Evolutionary conservation across 1,140 invertebrate species (phyloP).

Genomic region (Lordiphosa collinella): DNA sequence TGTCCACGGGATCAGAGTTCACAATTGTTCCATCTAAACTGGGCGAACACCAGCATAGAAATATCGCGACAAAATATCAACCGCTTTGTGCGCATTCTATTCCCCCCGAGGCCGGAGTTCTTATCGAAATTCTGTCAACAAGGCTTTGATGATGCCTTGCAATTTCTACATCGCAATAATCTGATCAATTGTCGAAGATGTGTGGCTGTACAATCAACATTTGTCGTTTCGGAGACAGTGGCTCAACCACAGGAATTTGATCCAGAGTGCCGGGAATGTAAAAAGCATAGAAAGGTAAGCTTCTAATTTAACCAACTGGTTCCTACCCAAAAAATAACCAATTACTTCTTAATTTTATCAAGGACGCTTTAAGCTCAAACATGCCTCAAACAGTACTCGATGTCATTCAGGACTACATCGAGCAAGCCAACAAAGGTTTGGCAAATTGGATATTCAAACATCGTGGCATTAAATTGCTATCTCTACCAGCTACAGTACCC

Average conservation of each 20-base stretch:
- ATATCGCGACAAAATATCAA: constrained; percentile 95
- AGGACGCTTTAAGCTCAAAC: constrained; percentile 92
- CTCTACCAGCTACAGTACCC: constrained; percentile 91
- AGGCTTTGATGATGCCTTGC: constrained; percentile 97
- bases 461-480: constrained; percentile 88
- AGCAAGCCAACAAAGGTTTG: constrained; percentile 93
- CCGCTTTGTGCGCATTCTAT: constrained; percentile 93
- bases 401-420: constrained; percentile 94
- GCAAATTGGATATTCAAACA: constrained; percentile 94
- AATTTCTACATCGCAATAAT: constrained; percentile 95
- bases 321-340: neutral
- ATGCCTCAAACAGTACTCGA: constrained; percentile 91
- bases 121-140: constrained; percentile 97
- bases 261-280: constrained; percentile 90
- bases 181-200: constrained; percentile 92
- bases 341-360: constrained; percentile 5
- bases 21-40: constrained; percentile 92
- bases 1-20: constrained; percentile 95
- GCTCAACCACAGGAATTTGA: constrained; percentile 87
- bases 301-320: neutral
- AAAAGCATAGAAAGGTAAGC: constrained; percentile 88
- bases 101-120: constrained; percentile 96
- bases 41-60: constrained; percentile 97
- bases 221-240: constrained; percentile 85
- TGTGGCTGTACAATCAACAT: constrained; percentile 90